Conservation (phyloP, 1,140 invertebrate genomes). For the Drosophila ercepeae region DNA sequence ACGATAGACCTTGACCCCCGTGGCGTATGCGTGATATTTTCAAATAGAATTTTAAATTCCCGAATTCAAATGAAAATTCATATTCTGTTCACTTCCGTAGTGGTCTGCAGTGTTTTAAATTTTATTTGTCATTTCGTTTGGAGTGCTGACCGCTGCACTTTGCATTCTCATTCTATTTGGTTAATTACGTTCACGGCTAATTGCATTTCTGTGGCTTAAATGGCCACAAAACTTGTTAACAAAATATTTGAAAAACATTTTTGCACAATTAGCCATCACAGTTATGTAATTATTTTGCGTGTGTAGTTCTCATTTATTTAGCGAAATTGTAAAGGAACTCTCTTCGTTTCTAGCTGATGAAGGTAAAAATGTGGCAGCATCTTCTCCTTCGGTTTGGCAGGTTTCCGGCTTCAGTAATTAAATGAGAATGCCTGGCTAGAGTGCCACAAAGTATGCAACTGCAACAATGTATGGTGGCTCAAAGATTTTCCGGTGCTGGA, state of each 20-base stretch:
- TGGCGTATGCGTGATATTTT: slow-evolving; percentile 53
- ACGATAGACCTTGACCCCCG: slow-evolving; percentile 5
- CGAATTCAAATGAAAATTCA: slow-evolving; percentile 17
- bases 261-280: slow-evolving; percentile 51
- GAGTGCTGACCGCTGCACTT: slow-evolving; percentile 13
- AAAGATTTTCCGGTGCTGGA: slow-evolving; percentile 34
- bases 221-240: slow-evolving; percentile 52
- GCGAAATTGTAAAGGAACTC: no score
- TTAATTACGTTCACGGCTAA: slow-evolving; percentile 59
- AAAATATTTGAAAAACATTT: slow-evolving; percentile 62
- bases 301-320: no score
- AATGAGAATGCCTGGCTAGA: slow-evolving; percentile 64
- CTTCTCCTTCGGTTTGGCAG: slow-evolving; percentile 6
- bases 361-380: not conserved
- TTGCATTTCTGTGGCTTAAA: slow-evolving; percentile 66
- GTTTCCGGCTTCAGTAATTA: slow-evolving; percentile 16
- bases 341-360: not conserved
- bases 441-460: slow-evolving; percentile 64
- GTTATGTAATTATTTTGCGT: slow-evolving; percentile 18
- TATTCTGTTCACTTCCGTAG: slow-evolving; percentile 32
- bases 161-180: slow-evolving; percentile 29
- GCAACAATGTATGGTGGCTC: slow-evolving; percentile 26
- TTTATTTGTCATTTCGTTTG: not conserved
- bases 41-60: slow-evolving; percentile 19
- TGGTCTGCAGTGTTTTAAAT: slow-evolving; percentile 1